Conservation (phyloP, 2,888 invertebrate species). For the Eutolmus rufibarbis region DNA sequence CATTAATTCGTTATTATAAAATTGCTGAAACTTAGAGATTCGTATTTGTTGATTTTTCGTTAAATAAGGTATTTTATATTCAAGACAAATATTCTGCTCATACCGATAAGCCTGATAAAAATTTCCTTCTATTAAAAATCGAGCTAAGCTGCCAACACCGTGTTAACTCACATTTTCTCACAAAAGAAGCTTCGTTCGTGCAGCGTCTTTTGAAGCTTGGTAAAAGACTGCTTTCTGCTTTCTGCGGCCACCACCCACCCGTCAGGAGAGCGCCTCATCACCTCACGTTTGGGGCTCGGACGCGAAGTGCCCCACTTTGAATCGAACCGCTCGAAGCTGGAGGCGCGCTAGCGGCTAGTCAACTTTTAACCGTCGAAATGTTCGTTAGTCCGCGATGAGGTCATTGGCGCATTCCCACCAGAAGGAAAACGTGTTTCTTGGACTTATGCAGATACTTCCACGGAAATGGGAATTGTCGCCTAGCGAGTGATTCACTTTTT, state of each 20-base stretch:
- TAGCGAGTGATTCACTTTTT: slow-evolving; percentile 16
- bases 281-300: background rate
- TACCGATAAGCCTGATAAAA: background rate
- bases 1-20: no score
- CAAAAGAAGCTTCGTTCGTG: background rate
- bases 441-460: background rate
- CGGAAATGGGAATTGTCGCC: background rate
- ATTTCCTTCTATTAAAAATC: background rate
- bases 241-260: background rate
- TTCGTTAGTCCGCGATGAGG: background rate
- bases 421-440: slow-evolving; percentile 6
- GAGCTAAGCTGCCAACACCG: background rate
- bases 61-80: no score
- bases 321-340: background rate
- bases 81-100: background rate
- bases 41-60: no score
- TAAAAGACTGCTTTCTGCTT: background rate
- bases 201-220: background rate
- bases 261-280: background rate
- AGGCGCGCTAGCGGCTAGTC: background rate
- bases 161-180: no score
- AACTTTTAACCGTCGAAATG: slow-evolving; percentile 19
- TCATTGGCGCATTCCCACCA: background rate
- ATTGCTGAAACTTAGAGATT: no score
- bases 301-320: background rate